A percentile compares a stretch with the other conserved stretches of the same genome.
Evolutionary conservation across 2,113 vertebrate species (phyloP).

Genomic region (Oncorhynchus tshawytscha): DNA sequence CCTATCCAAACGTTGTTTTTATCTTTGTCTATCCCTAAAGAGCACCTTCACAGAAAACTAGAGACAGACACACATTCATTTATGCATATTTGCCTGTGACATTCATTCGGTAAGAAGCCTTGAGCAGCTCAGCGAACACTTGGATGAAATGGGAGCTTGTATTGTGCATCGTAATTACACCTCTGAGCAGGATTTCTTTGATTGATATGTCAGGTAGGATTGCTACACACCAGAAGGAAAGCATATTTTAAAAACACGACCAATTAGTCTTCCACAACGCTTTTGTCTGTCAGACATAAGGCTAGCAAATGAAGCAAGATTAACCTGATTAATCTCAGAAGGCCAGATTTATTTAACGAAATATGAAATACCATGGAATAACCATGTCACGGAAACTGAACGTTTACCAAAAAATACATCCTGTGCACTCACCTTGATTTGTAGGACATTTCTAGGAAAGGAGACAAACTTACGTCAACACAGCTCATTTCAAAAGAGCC

Average conservation of each 20-base stretch:
- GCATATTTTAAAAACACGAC: constrained; percentile 45
- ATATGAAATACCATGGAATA: constrained; percentile 12
- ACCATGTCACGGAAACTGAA: neutral
- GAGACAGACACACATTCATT: constrained; percentile 38
- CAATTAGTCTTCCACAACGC: constrained; percentile 48
- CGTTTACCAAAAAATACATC: neutral
- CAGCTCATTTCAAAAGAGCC: too few species aligned
- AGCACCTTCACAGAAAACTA: constrained; percentile 22
- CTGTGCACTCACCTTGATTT: neutral
- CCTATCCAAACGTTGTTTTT: constrained; percentile 8
- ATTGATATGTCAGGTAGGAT: constrained; percentile 63
- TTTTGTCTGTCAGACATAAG: constrained; percentile 57
- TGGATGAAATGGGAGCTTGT: constrained; percentile 37
- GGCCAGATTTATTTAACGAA: constrained; percentile 34
- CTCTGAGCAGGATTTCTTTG: constrained; percentile 60
- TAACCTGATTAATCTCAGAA: constrained; percentile 18
- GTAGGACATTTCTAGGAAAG: too few species aligned
- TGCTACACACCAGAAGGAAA: constrained; percentile 44
- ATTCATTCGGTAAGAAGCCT: constrained; percentile 42
- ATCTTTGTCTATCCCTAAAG: too few species aligned
- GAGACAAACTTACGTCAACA: too few species aligned
- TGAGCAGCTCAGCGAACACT: constrained; percentile 34
- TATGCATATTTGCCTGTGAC: constrained; percentile 46
- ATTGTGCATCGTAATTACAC: constrained; percentile 62
- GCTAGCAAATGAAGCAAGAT: constrained; percentile 30